Evolutionary conservation across 2,113 vertebrate species (phyloP).

Genomic region (Oceanodroma tethys): DNA sequence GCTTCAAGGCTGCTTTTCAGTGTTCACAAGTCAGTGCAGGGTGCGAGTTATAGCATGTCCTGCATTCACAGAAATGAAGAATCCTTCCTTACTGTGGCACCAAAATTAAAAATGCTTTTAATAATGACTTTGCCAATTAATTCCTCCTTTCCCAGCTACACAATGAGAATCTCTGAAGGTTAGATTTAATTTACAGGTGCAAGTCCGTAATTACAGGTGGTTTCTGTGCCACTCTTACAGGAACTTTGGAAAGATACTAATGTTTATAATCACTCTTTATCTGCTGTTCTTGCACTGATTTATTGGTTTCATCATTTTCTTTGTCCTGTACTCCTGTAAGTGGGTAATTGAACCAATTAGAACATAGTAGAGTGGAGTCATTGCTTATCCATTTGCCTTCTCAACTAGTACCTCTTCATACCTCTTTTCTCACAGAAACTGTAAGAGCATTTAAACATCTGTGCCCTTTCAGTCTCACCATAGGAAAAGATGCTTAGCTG

Average conservation of each 20-base stretch:
- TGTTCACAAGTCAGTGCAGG: background rate
- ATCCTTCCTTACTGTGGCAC: background rate
- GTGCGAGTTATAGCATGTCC: background rate
- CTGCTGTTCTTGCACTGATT: background rate
- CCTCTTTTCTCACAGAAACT: background rate
- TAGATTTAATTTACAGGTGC: background rate
- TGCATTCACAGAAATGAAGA: background rate
- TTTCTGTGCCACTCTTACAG: background rate
- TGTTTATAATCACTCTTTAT: background rate
- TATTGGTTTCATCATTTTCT: background rate
- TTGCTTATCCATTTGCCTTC: background rate
- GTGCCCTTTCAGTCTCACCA: background rate
- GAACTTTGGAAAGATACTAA: background rate
- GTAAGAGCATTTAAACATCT: background rate
- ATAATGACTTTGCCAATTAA: background rate
- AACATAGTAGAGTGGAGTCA: background rate
- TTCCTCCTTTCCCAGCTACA: background rate
- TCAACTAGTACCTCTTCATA: background rate
- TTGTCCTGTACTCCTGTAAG: background rate
- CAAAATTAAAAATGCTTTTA: background rate
- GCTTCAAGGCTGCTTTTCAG: background rate
- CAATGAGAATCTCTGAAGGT: background rate
- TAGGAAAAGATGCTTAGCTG: background rate
- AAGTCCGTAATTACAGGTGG: background rate
- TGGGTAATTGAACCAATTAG: background rate